A percentile compares a stretch with the other conserved stretches of the same genome.
Conservation (phyloP, 2,888 invertebrate species). For the Leuctra nigra region DNA sequence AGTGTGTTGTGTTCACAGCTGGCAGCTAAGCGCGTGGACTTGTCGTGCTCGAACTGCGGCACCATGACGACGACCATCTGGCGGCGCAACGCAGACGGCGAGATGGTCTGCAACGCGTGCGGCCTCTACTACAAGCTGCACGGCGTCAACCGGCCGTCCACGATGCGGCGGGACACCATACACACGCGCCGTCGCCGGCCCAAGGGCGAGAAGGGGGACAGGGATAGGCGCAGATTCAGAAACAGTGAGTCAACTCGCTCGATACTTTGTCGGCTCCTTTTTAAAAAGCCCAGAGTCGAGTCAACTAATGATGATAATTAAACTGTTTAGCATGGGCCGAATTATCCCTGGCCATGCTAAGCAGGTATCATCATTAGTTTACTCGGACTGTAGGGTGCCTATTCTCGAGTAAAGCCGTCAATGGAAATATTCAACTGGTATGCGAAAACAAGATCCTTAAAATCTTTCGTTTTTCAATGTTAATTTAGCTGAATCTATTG, state of each 20-base stretch:
- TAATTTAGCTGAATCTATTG: too few relatives aligned
- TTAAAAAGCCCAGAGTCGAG: too few relatives aligned
- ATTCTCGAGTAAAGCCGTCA: too few relatives aligned
- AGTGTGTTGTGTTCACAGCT: slow-evolving; percentile 17
- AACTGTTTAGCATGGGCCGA: too few relatives aligned
- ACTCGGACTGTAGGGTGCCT: too few relatives aligned
- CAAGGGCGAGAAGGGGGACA: slow-evolving; percentile 49
- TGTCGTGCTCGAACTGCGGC: slow-evolving; percentile 93
- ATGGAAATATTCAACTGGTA: too few relatives aligned
- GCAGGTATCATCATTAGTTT: too few relatives aligned
- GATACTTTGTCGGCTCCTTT: too few relatives aligned
- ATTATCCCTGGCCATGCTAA: too few relatives aligned
- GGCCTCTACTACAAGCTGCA: slow-evolving; percentile 97
- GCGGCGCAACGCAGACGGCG: slow-evolving; percentile 92
- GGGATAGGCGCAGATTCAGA: slow-evolving; percentile 34
- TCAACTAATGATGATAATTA: too few relatives aligned
- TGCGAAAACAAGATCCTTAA: too few relatives aligned
- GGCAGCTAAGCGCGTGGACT: slow-evolving; percentile 61
- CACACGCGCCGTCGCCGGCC: slow-evolving; percentile 88
- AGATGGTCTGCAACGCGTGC: slow-evolving; percentile 99
- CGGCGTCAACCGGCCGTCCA: slow-evolving; percentile 85
- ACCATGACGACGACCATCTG: slow-evolving; percentile 97
- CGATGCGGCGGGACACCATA: slow-evolving; percentile 95
- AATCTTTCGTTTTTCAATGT: too few relatives aligned
- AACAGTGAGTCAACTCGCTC: slow-evolving; percentile 33